Conservation (phyloP, 2,888 invertebrate genomes). For the Aspidiotus destructor region DNA sequence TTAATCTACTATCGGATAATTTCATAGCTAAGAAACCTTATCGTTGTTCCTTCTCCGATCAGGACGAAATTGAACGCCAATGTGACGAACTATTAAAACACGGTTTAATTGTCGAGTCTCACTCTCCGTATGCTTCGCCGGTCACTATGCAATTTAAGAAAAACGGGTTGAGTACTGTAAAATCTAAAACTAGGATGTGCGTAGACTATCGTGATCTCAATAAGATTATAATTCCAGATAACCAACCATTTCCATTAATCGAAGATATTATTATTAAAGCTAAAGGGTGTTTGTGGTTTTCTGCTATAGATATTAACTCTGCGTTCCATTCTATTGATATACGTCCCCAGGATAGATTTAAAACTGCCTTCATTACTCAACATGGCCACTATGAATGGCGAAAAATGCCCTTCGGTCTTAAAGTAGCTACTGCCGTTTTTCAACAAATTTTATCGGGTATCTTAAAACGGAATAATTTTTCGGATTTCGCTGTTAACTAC, state of each 20-base stretch:
- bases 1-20: background rate
- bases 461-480: background rate
- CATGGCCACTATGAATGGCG: background rate
- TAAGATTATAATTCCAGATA: background rate
- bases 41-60: background rate
- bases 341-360: background rate
- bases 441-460: background rate
- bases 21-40: background rate
- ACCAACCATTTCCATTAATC: background rate
- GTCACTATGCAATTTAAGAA: background rate
- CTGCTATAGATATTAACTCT: background rate
- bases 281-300: background rate
- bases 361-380: background rate
- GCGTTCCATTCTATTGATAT: background rate
- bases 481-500: background rate
- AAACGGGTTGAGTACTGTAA: background rate
- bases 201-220: background rate
- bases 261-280: background rate
- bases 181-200: background rate
- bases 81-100: background rate
- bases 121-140: background rate
- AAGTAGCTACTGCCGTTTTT: background rate
- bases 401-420: background rate
- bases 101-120: background rate
- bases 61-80: background rate